Evolutionary conservation across 2,113 vertebrate species (phyloP).

Genomic region (Trematomus loennbergii): DNA sequence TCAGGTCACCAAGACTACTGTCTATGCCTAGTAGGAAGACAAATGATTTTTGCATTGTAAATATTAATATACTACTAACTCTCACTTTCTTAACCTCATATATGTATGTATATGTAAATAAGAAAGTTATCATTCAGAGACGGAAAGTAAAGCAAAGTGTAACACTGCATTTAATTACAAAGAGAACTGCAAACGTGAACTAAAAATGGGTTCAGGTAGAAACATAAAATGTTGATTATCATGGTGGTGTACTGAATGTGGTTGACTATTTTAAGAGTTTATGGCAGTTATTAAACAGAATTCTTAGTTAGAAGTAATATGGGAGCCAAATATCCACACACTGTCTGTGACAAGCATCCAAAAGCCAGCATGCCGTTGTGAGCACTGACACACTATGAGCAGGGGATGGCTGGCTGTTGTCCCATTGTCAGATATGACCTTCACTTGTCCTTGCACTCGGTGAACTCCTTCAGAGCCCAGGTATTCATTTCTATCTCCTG

Average conservation of each 20-base stretch:
- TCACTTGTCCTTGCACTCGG: constrained; percentile 55
- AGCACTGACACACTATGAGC: neutral
- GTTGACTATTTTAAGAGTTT: neutral
- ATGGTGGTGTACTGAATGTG: neutral
- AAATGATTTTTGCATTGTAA: neutral
- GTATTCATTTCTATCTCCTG: constrained; percentile 80
- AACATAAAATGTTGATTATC: neutral
- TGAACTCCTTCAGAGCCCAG: constrained; percentile 84
- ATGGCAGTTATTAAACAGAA: too few relatives aligned
- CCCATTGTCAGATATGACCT: neutral
- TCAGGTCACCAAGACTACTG: too few relatives aligned
- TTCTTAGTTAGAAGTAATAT: too few relatives aligned
- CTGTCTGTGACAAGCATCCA: neutral
- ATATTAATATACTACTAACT: neutral
- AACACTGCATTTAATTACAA: neutral
- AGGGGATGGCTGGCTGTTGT: neutral
- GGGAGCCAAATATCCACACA: neutral
- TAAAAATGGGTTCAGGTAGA: neutral
- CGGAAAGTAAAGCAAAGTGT: neutral
- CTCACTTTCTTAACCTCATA: neutral
- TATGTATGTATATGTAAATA: neutral
- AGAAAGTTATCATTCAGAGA: neutral
- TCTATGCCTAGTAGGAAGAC: neutral
- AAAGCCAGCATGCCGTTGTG: constrained; percentile 1
- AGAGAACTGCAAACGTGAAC: neutral